phyloP scores from a whole-genome alignment of 2,888 invertebrate species.

The Synanthedon formicaeformis region DNA sequence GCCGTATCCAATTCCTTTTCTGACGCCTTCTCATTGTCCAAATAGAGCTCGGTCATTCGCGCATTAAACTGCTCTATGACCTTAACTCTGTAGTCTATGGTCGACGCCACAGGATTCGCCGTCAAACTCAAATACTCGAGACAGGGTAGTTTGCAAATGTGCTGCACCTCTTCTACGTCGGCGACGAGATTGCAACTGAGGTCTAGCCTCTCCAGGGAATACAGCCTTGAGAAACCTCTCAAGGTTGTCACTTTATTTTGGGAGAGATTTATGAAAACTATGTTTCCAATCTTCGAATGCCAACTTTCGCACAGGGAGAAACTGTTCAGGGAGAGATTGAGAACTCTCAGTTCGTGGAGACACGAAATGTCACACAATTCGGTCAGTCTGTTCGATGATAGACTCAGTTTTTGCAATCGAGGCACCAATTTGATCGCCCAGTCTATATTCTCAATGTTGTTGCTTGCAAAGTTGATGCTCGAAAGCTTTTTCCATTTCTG shows the following conservation, averaged over 20 bases:
- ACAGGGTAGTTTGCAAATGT: conserved; percentile 85
- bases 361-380: conserved; percentile 82
- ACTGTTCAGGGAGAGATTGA: conserved; percentile 85
- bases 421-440: conserved; percentile 83
- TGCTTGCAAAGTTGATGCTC: conserved; percentile 81
- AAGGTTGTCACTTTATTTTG: conserved; percentile 84
- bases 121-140: conserved; percentile 88
- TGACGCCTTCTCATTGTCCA: conserved; percentile 90
- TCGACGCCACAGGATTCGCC: conserved; percentile 89
- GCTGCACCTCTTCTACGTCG: conserved; percentile 83
- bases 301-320: conserved; percentile 80
- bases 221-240: conserved; percentile 82
- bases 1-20: conserved; percentile 93
- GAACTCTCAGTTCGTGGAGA: conserved; percentile 79
- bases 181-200: conserved; percentile 87
- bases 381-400: conserved; percentile 83
- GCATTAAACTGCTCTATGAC: conserved; percentile 89
- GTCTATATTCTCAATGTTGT: conserved; percentile 82
- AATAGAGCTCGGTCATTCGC: conserved; percentile 83
- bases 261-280: conserved; percentile 85
- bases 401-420: conserved; percentile 75
- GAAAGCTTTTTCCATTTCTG: conserved; percentile 79
- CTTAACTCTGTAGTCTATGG: conserved; percentile 90
- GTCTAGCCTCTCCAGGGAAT: conserved; percentile 87
- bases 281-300: conserved; percentile 88